Evolutionary conservation across 2,888 invertebrate species (phyloP).

Genomic region (Ormyrus pomaceus): DNA sequence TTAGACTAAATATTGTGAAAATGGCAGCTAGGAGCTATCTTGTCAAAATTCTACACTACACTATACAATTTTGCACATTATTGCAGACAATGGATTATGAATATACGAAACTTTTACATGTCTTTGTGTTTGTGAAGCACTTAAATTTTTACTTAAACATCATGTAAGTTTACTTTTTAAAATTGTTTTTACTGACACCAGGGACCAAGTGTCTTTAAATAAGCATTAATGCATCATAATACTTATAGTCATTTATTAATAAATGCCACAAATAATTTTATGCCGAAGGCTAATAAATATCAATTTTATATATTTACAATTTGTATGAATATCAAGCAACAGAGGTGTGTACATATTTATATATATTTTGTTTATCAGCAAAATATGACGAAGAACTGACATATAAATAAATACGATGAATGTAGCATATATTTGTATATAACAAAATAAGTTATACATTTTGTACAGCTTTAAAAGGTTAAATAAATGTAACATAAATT

Average conservation of each 20-base stretch:
- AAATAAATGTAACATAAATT: constrained; percentile 56
- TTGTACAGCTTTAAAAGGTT: constrained; percentile 53
- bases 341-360: constrained; percentile 43
- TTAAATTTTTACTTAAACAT: constrained; percentile 34
- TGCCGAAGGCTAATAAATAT: constrained; percentile 17
- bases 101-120: constrained; percentile 21
- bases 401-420: constrained; percentile 16
- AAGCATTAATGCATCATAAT: constrained; percentile 27
- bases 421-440: constrained; percentile 54
- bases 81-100: constrained; percentile 19
- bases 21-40: constrained; percentile 48
- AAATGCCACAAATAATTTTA: constrained; percentile 36
- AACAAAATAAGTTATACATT: constrained; percentile 37
- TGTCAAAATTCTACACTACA: constrained; percentile 47
- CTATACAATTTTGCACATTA: constrained; percentile 25
- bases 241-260: constrained; percentile 27
- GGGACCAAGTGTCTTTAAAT: constrained; percentile 34
- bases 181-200: constrained; percentile 22
- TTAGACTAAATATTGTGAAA: constrained; percentile 6
- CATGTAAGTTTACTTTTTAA: constrained; percentile 40
- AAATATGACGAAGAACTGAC: constrained; percentile 35
- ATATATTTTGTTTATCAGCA: constrained; percentile 33
- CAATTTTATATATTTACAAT: constrained; percentile 17
- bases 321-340: constrained; percentile 19
- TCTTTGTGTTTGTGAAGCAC: constrained; percentile 22